Evolutionary conservation across 2,888 invertebrate genomes (phyloP).

Genomic region (Hololepta plana): DNA sequence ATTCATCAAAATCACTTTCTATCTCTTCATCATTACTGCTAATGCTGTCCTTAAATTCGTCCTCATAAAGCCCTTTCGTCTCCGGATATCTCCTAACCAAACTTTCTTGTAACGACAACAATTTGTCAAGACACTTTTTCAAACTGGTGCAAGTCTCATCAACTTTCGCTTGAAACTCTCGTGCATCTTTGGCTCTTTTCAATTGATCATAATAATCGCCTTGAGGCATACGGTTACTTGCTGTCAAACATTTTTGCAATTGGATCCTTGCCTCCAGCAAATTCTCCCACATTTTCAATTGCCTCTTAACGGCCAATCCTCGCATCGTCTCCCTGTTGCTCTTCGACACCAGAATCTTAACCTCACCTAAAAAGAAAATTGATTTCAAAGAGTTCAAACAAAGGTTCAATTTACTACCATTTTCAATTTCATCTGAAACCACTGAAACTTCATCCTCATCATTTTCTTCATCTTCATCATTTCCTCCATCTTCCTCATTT

Average conservation of each 20-base stretch:
- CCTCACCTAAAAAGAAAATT: too few relatives aligned
- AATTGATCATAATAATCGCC: constrained; percentile 32
- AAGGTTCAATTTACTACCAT: constrained; percentile 30
- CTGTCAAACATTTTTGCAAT: constrained; percentile 60
- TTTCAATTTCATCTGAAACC: constrained; percentile 10
- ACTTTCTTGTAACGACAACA: constrained; percentile 38
- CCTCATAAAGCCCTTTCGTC: constrained; percentile 33
- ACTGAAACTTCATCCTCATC: constrained; percentile 8
- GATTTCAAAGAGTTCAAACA: too few relatives aligned
- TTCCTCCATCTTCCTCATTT: constrained; percentile 6
- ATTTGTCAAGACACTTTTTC: constrained; percentile 42
- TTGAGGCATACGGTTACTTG: constrained; percentile 66
- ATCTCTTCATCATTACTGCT: constrained; percentile 40
- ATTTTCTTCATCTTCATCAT: constrained; percentile 8
- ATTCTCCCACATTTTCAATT: constrained; percentile 65
- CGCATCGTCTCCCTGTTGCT: constrained; percentile 41
- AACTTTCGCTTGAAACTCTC: constrained; percentile 32
- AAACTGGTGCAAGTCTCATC: constrained; percentile 35
- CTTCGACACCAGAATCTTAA: constrained; percentile 31
- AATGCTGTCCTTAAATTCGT: constrained; percentile 4
- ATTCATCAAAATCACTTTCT: constrained; percentile 36
- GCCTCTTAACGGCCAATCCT: constrained; percentile 49
- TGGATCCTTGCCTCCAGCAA: constrained; percentile 75
- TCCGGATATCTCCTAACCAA: constrained; percentile 48
- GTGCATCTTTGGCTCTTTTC: constrained; percentile 17